phyloP scores from a whole-genome alignment of 2,888 invertebrate genomes.

The Schizotus pectinicornis region DNA sequence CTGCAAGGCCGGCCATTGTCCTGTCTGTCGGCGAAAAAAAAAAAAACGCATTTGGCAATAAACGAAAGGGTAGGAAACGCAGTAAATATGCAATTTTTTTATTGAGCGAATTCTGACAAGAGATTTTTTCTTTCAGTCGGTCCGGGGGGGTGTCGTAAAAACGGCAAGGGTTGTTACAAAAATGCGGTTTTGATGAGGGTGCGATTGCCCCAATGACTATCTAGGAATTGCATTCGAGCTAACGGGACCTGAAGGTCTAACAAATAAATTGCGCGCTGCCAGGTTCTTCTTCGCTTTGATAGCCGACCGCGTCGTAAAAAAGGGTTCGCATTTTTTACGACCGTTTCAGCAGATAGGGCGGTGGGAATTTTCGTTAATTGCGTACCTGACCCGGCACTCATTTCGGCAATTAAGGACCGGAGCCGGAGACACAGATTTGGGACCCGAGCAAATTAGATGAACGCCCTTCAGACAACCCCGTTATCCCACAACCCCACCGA shows the following conservation, averaged over 20 bases:
- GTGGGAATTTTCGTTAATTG: constrained; percentile 16
- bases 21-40: constrained; percentile 5
- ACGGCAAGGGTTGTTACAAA: constrained; percentile 20
- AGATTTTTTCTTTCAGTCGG: constrained; percentile 3
- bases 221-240: constrained; percentile 21
- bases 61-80: constrained; percentile 17
- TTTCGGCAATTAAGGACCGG: too few species aligned
- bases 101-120: constrained; percentile 12
- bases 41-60: constrained; percentile 8
- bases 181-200: constrained; percentile 20
- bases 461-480: too few species aligned
- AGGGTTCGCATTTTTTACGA: constrained; percentile 31
- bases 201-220: constrained; percentile 22
- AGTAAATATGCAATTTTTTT: constrained; percentile 27
- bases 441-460: too few species aligned
- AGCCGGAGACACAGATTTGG: too few species aligned
- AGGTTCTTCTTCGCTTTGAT: background rate
- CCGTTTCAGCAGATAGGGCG: background rate
- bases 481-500: too few species aligned
- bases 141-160: constrained; percentile 9
- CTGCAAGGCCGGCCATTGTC: constrained; percentile 8
- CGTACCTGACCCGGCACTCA: background rate
- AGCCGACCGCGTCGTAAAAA: constrained; percentile 18
- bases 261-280: constrained; percentile 30
- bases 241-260: constrained; percentile 31